Percentiles rank a stretch among this genome's conserved stretches.
Evolutionary conservation across 2,888 invertebrate species (phyloP).

Genomic region (Drosophila formosana): DNA sequence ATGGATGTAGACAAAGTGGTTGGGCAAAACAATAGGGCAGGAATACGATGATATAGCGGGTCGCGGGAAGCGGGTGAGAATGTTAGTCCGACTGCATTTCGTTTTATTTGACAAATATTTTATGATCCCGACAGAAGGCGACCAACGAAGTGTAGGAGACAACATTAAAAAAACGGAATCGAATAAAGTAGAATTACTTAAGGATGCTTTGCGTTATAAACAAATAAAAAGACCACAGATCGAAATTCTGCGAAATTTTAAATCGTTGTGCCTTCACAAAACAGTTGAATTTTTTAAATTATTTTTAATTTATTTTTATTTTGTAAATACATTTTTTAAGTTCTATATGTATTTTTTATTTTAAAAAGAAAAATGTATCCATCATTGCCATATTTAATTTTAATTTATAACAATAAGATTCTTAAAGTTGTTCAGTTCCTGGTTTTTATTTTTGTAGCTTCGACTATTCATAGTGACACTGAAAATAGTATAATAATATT

Average conservation of each 20-base stretch:
- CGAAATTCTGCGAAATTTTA: background rate
- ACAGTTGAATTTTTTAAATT: too few species aligned
- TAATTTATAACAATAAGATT: too few species aligned
- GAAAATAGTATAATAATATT: too few species aligned
- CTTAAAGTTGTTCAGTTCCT: too few species aligned
- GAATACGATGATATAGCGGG: background rate
- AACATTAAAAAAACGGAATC: background rate
- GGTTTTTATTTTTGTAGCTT: too few species aligned
- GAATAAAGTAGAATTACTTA: background rate
- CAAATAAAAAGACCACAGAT: background rate
- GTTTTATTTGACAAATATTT: conserved; percentile 51
- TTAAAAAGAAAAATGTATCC: too few species aligned
- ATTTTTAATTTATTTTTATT: too few species aligned
- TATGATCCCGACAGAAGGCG: conserved; percentile 22
- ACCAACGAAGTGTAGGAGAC: background rate
- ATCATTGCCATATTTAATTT: too few species aligned
- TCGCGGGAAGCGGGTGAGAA: background rate
- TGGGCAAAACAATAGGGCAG: background rate
- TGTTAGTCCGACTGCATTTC: conserved; percentile 28
- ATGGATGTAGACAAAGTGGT: conserved; percentile 14
- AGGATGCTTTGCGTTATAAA: background rate
- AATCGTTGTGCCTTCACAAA: background rate
- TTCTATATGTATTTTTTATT: too few species aligned
- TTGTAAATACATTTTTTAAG: too few species aligned
- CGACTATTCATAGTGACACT: too few species aligned